Evolutionary conservation across 2,888 invertebrate genomes (phyloP), one percentile per base, ranked within the genome.

Genomic region (Cataglyphis livida): DNA sequence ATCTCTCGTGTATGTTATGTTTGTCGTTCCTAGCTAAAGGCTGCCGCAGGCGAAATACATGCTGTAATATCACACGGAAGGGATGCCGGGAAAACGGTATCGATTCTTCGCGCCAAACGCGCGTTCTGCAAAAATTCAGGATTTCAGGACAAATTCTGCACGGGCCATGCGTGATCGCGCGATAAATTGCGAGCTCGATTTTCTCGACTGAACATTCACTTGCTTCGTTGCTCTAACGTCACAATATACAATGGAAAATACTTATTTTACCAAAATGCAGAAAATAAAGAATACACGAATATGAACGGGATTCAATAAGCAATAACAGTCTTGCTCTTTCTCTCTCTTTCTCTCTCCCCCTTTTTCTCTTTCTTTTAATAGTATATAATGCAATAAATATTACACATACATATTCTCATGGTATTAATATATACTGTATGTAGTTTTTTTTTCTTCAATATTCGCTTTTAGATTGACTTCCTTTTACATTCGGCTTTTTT

Each of bases 21-120:
- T 79, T 73, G 74, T 79, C 78, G 59, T 74, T 79, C 44, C 78
- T 79, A 59, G 73, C 75, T 79, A 79, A 79, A 79, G 71, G 71
- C 41, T 21, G 59, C 78, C 78, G 51, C 76, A 12, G 44, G 78
- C 75, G 32, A 79, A 74, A 74, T 74, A 57, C 73, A 59, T 12
- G 59, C 59, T 25, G 78, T 57, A 79, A 74, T 59, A 74, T 71
- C 44, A 44, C 32, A 21, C 41, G 59, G 32, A 32, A 73, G 44
- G 51, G 59, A 78, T 59, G 32, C 21, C 21, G 74, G 57, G 41
- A 10, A 10, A 59, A 59, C 59, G 44, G n/a, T 79, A 74, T 79
- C 78, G 75, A 79, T 79, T 59, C 59, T 59, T 59, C 32, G 32
- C 32, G 44, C 21, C 41, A 32, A 44, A 44, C 75, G 75, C 32